Conservation (phyloP, 2,888 invertebrate species). For the Ariolimax columbianus region DNA sequence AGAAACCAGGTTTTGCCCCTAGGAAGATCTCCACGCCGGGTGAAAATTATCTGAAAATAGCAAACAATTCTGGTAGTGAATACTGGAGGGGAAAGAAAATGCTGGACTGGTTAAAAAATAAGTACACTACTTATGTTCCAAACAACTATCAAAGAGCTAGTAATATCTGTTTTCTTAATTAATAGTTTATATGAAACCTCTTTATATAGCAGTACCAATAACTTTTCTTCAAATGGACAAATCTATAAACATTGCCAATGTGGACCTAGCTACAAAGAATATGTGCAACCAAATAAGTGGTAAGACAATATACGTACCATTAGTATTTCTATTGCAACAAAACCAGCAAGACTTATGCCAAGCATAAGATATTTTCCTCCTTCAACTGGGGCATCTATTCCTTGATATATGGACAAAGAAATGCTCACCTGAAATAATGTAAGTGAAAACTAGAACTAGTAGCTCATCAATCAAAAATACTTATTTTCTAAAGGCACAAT, state of each 20-base stretch:
- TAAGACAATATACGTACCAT: constrained; percentile 61
- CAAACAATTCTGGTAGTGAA: constrained; percentile 7
- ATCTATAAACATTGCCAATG: too few relatives aligned
- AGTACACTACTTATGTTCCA: not conserved
- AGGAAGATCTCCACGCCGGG: constrained; percentile 70
- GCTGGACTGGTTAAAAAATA: not conserved
- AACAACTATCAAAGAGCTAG: too few relatives aligned
- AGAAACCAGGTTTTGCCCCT: constrained; percentile 74
- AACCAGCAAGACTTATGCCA: constrained; percentile 68
- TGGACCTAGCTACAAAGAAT: too few relatives aligned
- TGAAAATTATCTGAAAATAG: constrained; percentile 69
- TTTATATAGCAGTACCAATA: too few relatives aligned
- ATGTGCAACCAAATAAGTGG: not conserved
- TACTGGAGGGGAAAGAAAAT: not conserved
- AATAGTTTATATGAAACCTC: too few relatives aligned
- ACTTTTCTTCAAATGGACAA: too few relatives aligned
- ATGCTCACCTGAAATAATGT: constrained; percentile 62
- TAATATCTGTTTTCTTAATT: too few relatives aligned
- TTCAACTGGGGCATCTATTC: constrained; percentile 59
- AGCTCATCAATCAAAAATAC: not conserved
- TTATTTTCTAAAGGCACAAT: too few relatives aligned
- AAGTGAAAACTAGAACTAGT: not conserved
- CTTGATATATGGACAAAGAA: constrained; percentile 67
- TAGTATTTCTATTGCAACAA: constrained; percentile 69
- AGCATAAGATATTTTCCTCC: constrained; percentile 71